Percentiles rank a stretch among this genome's conserved stretches.
phyloP scores from a whole-genome alignment of 1,140 invertebrate genomes.

The Kradibia gibbosae region DNA sequence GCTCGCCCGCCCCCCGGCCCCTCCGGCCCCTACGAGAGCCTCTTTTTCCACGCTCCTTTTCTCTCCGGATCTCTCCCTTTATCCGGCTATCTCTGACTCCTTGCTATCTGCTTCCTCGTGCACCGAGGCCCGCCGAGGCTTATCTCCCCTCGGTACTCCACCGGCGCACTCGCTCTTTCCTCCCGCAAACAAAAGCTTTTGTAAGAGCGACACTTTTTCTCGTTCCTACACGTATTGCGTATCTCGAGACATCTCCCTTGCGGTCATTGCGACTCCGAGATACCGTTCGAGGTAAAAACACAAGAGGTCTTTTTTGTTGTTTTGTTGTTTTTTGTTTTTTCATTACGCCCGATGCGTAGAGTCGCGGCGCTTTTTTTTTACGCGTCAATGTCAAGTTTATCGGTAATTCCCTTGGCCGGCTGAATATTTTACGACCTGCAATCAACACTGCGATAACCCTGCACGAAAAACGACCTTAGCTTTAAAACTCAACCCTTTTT shows the following conservation, averaged over 20 bases:
- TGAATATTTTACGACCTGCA: too few species aligned
- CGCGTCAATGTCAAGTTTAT: too few species aligned
- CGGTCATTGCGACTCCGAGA: background rate
- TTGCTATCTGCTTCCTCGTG: background rate
- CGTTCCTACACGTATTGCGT: background rate
- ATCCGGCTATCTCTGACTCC: background rate
- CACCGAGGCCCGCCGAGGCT: background rate
- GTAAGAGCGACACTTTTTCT: background rate
- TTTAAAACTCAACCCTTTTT: too few species aligned
- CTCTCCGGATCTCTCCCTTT: conserved; percentile 18
- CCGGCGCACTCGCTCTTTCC: background rate
- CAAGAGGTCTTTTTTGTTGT: background rate
- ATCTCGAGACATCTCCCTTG: background rate
- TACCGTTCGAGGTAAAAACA: background rate
- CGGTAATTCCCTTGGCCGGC: too few species aligned
- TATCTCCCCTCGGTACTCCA: background rate
- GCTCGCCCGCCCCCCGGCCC: too few species aligned
- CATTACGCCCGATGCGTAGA: too few species aligned
- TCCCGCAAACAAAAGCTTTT: background rate
- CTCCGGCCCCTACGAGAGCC: background rate
- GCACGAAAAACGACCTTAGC: too few species aligned
- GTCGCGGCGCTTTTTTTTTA: too few species aligned
- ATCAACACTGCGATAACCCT: too few species aligned
- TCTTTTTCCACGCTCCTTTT: conserved; percentile 16
- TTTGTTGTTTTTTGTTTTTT: too few species aligned